Conservation (phyloP, 2,113 vertebrate species). For the Cheirogaleus medius region DNA sequence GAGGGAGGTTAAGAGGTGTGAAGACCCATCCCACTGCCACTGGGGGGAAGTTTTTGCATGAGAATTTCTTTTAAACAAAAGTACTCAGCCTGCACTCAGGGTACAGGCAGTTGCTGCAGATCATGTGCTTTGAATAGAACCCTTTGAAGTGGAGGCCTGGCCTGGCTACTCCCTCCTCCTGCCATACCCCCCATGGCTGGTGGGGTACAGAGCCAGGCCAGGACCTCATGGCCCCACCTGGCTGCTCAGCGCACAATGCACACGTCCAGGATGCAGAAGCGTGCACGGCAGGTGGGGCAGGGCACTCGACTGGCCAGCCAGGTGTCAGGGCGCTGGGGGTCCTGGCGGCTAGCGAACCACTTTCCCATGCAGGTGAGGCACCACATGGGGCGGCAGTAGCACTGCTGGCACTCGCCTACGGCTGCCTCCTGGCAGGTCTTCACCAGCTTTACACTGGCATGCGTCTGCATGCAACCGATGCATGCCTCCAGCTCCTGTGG, state of each 20-base stretch:
- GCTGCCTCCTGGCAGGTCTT: conserved; percentile 86
- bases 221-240: not conserved
- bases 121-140: not conserved
- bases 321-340: conserved; percentile 94
- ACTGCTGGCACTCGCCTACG: conserved; percentile 90
- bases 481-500: conserved; percentile 92
- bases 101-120: not conserved
- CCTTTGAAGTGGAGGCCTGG: not conserved
- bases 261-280: conserved; percentile 95
- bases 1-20: not conserved
- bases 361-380: conserved; percentile 96
- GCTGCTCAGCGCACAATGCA: conserved; percentile 87
- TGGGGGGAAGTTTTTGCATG: not conserved
- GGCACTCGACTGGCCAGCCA: conserved; percentile 95
- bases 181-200: not conserved
- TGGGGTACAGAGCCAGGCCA: not conserved
- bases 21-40: not conserved
- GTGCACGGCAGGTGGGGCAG: conserved; percentile 94
- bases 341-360: conserved; percentile 97
- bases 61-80: not conserved
- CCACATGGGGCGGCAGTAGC: conserved; percentile 98
- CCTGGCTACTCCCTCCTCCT: not conserved
- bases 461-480: conserved; percentile 95
- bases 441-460: conserved; percentile 91
- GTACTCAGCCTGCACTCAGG: not conserved